Evolutionary conservation across 2,888 invertebrate genomes (phyloP).

Genomic region (Dasysyrphus albostriatus): DNA sequence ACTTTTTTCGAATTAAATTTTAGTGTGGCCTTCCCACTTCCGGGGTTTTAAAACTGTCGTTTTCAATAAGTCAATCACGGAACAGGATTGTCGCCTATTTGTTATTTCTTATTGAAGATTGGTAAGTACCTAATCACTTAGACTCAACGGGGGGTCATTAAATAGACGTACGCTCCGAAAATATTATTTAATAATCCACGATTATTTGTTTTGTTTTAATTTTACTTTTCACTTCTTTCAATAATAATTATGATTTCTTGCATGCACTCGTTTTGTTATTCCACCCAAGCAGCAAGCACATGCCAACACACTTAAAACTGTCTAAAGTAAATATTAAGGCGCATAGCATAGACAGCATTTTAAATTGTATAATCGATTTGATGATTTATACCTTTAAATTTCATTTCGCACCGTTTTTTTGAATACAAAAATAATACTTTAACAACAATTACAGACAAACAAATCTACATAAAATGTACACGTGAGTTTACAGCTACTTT

Average conservation of each 20-base stretch:
- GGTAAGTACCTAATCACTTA: background rate
- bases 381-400: background rate
- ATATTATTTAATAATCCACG: conserved; percentile 15
- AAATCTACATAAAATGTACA: conserved; percentile 21
- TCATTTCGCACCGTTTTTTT: conserved; percentile 11
- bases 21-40: conserved; percentile 42
- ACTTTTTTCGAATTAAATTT: background rate
- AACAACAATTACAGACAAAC: background rate
- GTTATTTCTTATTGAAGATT: background rate
- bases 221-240: conserved; percentile 34
- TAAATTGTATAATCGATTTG: conserved; percentile 69
- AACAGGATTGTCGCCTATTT: background rate
- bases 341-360: conserved; percentile 5
- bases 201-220: conserved; percentile 55
- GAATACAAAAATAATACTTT: background rate
- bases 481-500: conserved; percentile 44
- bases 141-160: conserved; percentile 11
- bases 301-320: conserved; percentile 41
- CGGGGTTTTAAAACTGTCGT: conserved; percentile 12
- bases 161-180: conserved; percentile 6
- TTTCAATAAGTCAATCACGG: conserved; percentile 13
- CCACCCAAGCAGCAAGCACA: conserved; percentile 35
- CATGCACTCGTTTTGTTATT: conserved; percentile 34
- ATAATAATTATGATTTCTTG: conserved; percentile 13
- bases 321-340: conserved; percentile 35